Base-by-base conservation (phyloP, 2,797 vertebrate species). In the Steatocranus sp. region DNA sequence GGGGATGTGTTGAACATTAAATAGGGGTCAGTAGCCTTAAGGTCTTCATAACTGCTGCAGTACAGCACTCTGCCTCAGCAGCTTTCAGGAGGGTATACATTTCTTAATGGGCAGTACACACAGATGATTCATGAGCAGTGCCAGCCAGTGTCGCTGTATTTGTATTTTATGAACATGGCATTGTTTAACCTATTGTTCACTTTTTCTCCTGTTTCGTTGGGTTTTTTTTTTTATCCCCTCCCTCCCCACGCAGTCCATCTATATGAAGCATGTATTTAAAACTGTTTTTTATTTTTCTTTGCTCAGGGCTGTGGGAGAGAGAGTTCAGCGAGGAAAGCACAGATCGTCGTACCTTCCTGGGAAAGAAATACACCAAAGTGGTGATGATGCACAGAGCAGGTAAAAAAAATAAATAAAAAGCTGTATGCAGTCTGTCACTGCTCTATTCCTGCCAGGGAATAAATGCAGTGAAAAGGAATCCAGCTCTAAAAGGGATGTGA, bases 301-400 rank as follows among this genome's bases (percentile, higher is more conserved):
- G 73, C 83, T 77, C 87, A 96, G 95, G 94, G 11, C 85, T 96
- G 85, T 95, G 95, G 94, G 90, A 93, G 92, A 86, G 84, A 81
- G 85, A 91, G 76, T 95, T 96, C 90, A 89, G 75, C 4, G 61
- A 83, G 49, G 89, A 92, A 8, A 87, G 74, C 14, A 5, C 50
- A 10, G 94, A 96, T 63, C 84, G 32, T 3, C 90, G 89, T 14
- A 91, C 78, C 83, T 96, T 96, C 91, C 51, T 95, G 80, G 95
- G 95, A 17, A 94, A 87, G 75, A 91, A 93, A 86, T 95, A 95
- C 91, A 96, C 95, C 79, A 95, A 94, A 93, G 94, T 95, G 75
- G 9, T 78, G 56, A 95, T 95, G 95, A 94, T 96, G 91, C 95
- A 95, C 91, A 76, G 87, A 92, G 91, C 93, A 95, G 95, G 95